Evolutionary conservation across 1,140 invertebrate genomes (phyloP).

Genomic region (Wiebesia pumilae): DNA sequence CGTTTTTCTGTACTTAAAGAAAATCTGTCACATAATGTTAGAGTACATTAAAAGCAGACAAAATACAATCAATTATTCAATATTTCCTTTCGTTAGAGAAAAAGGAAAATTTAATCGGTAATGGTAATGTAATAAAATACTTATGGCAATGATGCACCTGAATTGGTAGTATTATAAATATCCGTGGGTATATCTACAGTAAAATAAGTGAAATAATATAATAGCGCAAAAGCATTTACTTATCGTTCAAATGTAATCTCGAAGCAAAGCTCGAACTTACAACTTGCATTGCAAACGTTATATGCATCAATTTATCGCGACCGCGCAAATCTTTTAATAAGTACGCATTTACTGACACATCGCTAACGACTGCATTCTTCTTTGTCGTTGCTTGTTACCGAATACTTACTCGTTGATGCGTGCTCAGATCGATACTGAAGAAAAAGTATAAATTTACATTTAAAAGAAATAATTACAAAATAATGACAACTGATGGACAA

Average conservation of each 20-base stretch:
- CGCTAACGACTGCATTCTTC: conserved; percentile 23
- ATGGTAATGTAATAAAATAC: background rate
- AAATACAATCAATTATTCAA: too few relatives aligned
- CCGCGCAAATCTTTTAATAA: conserved; percentile 38
- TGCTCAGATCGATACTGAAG: background rate
- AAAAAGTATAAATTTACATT: background rate
- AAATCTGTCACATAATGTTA: too few relatives aligned
- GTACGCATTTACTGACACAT: background rate
- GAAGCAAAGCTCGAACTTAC: background rate
- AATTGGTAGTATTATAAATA: background rate
- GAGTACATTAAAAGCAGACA: too few relatives aligned
- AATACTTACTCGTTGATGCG: background rate
- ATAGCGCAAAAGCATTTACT: conserved; percentile 21
- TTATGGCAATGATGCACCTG: background rate
- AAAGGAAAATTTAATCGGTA: too few relatives aligned
- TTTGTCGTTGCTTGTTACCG: conserved; percentile 16
- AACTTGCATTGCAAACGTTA: too few relatives aligned
- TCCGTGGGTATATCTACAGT: background rate
- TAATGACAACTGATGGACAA: too few relatives aligned
- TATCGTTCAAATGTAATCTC: conserved; percentile 48
- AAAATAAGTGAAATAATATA: conserved; percentile 20
- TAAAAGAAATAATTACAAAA: background rate
- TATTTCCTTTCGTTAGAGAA: too few relatives aligned
- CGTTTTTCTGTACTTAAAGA: too few relatives aligned
- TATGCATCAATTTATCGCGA: conserved; percentile 31